Base-by-base conservation (phyloP, 2,888 invertebrate genomes). In the Eretmocerus hayati region DNA sequence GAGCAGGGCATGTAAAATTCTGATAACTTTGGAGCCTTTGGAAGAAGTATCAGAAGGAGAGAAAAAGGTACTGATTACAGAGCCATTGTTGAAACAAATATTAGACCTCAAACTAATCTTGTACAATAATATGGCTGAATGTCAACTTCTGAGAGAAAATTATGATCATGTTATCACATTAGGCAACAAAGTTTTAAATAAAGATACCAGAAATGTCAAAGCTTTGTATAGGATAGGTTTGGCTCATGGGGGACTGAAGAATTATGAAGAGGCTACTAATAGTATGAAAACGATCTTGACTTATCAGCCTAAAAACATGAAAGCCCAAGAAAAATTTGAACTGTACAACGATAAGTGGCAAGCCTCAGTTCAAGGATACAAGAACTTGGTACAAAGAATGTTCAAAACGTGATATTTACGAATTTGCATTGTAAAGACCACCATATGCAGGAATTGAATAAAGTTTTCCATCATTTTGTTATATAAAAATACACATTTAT, bases 71-170 rank as follows among this genome's bases (percentile, higher is more conserved):
- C 13, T 30, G 30, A 8, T 30, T 30, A n/a, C 75, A n/a, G 65
- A 71, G 6, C 70, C 81, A 6, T 72, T 80, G 22, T 62, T 66
- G 23, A 60, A 75, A 1, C 66, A 73, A 8, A 74, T 87, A 55
- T 65, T 77, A 31, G 71, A 73, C 43, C 67, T 87, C 8, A 81
- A 85, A 66, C 72, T 81, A 9, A 81, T 80, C 58, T 73, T 90
- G 8, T 87, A 85, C 65, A 85, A 87, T 57, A 93, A 93, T 70
- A 74, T 92, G 65, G 87, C 90, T 0, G 84, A 85, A 38, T 90
- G 90, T 65, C 85, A 90, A 59, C 75, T 89, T 18, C 81, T 81
- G 54, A 77, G 77, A 53, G 70, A 81, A 9, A 82, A 84, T 56
- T 85, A 80, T 67, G 76, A 80, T 5, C 79, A 82, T 51, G 83